Conservation (phyloP, 1,140 invertebrate species). For the Cherax destructor region DNA sequence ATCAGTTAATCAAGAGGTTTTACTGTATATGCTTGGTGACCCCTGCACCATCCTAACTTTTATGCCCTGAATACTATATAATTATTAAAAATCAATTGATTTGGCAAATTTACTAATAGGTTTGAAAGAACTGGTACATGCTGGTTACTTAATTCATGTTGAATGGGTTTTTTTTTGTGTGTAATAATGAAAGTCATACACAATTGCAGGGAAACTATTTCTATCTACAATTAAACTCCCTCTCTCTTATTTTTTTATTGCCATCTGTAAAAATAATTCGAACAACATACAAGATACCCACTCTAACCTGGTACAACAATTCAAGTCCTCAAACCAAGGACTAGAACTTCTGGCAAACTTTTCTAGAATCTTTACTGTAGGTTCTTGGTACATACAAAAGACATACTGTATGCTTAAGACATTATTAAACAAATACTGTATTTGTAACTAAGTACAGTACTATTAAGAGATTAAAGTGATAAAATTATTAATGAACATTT, state of each 20-base stretch:
- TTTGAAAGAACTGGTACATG: neutral
- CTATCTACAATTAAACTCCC: neutral
- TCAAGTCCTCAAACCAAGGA: constrained; percentile 6
- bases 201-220: neutral
- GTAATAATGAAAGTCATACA: neutral
- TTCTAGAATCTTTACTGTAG: neutral
- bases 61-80: neutral
- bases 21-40: no score
- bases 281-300: constrained; percentile 10
- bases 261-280: constrained; percentile 14
- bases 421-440: neutral
- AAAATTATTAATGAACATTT: neutral
- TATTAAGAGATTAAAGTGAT: neutral
- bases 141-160: neutral
- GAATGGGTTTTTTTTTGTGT: neutral
- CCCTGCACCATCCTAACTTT: no score
- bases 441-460: constrained; percentile 17
- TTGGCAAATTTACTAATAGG: neutral
- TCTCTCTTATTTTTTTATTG: neutral
- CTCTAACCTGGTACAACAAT: neutral
- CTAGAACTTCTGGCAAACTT: neutral
- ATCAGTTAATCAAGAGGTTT: no score
- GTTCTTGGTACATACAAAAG: neutral
- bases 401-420: neutral
- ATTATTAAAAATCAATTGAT: neutral